Evolutionary conservation across 2,888 invertebrate species (phyloP).

Genomic region (Aelia acuminata): DNA sequence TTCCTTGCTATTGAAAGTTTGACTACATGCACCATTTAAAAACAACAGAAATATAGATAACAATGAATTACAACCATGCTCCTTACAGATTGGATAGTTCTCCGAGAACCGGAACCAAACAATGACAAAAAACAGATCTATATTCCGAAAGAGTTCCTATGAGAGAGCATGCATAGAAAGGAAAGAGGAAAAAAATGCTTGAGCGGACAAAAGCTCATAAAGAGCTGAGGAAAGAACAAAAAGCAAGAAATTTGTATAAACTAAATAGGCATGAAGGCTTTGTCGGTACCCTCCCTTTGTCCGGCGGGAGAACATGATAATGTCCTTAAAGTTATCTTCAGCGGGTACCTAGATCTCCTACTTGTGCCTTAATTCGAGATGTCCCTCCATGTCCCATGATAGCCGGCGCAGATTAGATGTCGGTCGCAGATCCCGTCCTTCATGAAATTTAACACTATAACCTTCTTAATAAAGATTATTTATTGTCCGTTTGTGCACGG

Average conservation of each 20-base stretch:
- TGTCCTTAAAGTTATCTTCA: constrained; percentile 13
- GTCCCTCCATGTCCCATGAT: not conserved
- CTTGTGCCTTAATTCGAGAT: constrained; percentile 13
- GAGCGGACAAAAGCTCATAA: constrained; percentile 38
- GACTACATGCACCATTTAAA: not conserved
- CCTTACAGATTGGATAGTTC: not conserved
- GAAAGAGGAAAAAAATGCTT: constrained; percentile 25
- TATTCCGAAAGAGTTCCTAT: constrained; percentile 31
- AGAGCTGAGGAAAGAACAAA: constrained; percentile 38
- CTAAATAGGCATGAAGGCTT: constrained; percentile 49
- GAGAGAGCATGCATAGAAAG: constrained; percentile 17
- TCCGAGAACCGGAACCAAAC: not conserved
- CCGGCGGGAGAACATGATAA: constrained; percentile 8
- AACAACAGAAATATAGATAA: not conserved
- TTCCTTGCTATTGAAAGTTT: too few relatives aligned
- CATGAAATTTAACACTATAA: not conserved
- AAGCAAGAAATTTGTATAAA: constrained; percentile 47
- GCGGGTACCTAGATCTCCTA: not conserved
- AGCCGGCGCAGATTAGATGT: not conserved
- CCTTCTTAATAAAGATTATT: not conserved
- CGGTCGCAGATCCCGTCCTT: constrained; percentile 16
- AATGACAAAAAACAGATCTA: constrained; percentile 42
- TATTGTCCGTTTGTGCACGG: not conserved
- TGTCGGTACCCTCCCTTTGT: constrained; percentile 36
- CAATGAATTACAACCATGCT: not conserved